Evolutionary conservation across 92 coral and sea anemone genomes (phyloP), one percentile per base, ranked within the genome.

Genomic region (Porites evermanni): DNA sequence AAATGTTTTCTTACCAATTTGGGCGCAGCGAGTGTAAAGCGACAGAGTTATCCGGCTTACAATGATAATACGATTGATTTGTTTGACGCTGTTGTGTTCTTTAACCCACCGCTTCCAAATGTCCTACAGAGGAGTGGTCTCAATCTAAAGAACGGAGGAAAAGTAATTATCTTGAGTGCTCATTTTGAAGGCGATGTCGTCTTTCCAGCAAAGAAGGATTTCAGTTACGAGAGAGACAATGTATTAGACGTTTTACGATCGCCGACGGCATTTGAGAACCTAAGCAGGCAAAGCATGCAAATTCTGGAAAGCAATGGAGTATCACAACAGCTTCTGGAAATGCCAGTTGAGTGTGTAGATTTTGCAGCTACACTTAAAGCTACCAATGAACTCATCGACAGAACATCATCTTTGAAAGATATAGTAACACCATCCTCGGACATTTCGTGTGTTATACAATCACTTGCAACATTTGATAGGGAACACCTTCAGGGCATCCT

Each of bases 61-160:
- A 54, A 53, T 1, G 44, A 47, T 64, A 16, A 21, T 9, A 16
- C 19, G 4, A 10, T 2, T 2, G 64, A 61, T 6, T 18, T 18
- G 6, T 85, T 79, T 67, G 91, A 91, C 38, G 89, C 71, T 9
- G 86, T 77, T 53, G 32, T 84, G 52, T 82, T 87, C 79, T 78
- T 91, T 53, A 58, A 72, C 52, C 20, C 61, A 4, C 91, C 91
- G 12, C 38, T 64, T 59, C 68, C 80, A 17, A 72, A 61, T 18
- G n/a, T 75, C 18, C 77, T 91, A 7, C 88, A 87, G 50, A 66
- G 61, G 23, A 75, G 87, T 32, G 19, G 51, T 12, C 68, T 75
- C 13, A 7, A 63, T n/a, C 89, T 91, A 29, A 84, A 56, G 63
- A 77, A 53, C 8, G 85, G 85, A 12, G 94, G 91, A 18, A 88